Evolutionary conservation across 2,797 vertebrate genomes (phyloP), one percentile per base, ranked within the genome.

Genomic region (Lithobates pipiens): DNA sequence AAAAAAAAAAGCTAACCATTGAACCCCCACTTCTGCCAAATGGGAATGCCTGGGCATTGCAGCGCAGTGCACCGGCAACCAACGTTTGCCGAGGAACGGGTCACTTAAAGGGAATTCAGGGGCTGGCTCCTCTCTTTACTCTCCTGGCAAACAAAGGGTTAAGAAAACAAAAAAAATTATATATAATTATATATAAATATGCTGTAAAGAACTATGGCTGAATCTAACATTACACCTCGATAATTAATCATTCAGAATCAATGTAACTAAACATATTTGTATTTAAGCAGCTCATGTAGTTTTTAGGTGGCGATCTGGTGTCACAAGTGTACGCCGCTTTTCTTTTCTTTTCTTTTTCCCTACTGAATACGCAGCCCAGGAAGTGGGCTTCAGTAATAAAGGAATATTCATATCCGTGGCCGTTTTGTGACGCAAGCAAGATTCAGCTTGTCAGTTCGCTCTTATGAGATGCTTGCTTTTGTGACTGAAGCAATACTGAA

Each of bases 81-180:
- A 21, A 3, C 29, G 27, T 71, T 27, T 50, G 67, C 16, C 27
- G 6, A 8, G 25, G 57, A 68, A 63, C 2, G 39, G 70, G 91
- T 89, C 94, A 93, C 94, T 93, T 90, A 67, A 77, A 84, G 92
- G 91, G 90, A 91, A 92, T 88, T 76, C 71, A 90, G 88, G 88
- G 97, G 97, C 97, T 97, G 97, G 97, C 92, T 96, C 96, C 97
- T 96, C 94, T 92, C 92, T 23, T 46, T 70, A 42, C 85, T 85
- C 74, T 82, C 77, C 86, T 89, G 82, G 87, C 34, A 89, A 86
- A 79, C 80, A 88, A 87, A 89, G 44, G 36, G 80, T 70, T 82
- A 86, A 91, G 88, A 69, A 87, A 80, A 78, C 42, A 78, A 42
- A 69, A 69, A 82, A 73, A 61, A 6, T 16, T 44, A 82, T 82